phyloP scores from a whole-genome alignment of 2,113 vertebrate genomes.

The Tringa solitaria region DNA sequence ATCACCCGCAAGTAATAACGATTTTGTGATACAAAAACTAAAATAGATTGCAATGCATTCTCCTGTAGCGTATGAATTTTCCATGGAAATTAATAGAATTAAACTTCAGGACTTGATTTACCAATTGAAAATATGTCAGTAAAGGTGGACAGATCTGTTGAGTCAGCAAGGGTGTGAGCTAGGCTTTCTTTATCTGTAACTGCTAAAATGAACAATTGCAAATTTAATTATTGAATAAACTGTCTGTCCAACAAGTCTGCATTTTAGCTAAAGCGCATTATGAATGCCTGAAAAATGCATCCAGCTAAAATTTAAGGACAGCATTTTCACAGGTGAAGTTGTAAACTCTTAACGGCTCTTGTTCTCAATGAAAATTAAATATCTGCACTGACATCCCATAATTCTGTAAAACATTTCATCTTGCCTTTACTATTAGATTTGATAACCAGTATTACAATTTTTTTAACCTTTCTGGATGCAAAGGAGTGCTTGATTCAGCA shows the following conservation, averaged over 20 bases:
- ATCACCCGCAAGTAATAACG: not conserved
- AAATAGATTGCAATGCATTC: not conserved
- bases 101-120: not conserved
- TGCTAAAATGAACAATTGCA: not conserved
- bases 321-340: not conserved
- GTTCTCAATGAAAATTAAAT: not conserved
- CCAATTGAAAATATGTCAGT: not conserved
- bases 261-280: not conserved
- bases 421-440: not conserved
- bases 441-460: not conserved
- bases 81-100: not conserved
- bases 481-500: not conserved
- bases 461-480: not conserved
- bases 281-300: not conserved
- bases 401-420: not conserved
- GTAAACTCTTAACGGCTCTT: not conserved
- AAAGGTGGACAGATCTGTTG: not conserved
- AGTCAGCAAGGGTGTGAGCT: not conserved
- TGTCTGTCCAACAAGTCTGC: not conserved
- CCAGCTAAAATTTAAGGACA: not conserved
- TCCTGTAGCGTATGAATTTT: not conserved
- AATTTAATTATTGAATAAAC: not conserved
- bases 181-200: not conserved
- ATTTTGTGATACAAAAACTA: slow-evolving; percentile 6
- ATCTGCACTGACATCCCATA: not conserved